Evolutionary conservation across 1,140 invertebrate genomes (phyloP).

Genomic region (Heliconius hewitsoni): DNA sequence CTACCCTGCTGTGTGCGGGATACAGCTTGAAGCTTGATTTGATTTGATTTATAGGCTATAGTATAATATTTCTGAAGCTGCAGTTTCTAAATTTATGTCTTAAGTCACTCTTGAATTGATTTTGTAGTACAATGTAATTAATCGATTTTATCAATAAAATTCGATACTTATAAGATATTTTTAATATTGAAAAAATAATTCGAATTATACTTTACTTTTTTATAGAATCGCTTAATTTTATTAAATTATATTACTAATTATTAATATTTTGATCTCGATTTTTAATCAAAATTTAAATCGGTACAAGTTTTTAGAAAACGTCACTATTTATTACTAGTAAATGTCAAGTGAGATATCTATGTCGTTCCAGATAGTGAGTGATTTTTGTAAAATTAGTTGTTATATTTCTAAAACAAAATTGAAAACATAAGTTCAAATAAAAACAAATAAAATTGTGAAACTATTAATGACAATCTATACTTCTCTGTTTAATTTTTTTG

Average conservation of each 20-base stretch:
- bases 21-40: no score
- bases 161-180: no score
- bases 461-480: not conserved
- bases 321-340: not conserved
- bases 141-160: no score
- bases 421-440: not conserved
- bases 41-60: no score
- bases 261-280: not conserved
- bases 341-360: constrained; percentile 11
- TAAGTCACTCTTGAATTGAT: no score
- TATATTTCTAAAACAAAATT: not conserved
- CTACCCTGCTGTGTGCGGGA: no score
- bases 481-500: constrained; percentile 23
- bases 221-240: no score
- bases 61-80: no score
- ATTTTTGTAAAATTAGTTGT: not conserved
- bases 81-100: no score
- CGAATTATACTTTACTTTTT: no score
- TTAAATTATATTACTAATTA: not conserved
- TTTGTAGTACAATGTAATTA: no score
- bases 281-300: not conserved
- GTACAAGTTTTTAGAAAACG: not conserved
- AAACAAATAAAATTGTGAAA: not conserved
- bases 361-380: constrained; percentile 12
- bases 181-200: no score